phyloP scores from a whole-genome alignment of 2,113 vertebrate genomes.

The Ceuthmochares aereus region DNA sequence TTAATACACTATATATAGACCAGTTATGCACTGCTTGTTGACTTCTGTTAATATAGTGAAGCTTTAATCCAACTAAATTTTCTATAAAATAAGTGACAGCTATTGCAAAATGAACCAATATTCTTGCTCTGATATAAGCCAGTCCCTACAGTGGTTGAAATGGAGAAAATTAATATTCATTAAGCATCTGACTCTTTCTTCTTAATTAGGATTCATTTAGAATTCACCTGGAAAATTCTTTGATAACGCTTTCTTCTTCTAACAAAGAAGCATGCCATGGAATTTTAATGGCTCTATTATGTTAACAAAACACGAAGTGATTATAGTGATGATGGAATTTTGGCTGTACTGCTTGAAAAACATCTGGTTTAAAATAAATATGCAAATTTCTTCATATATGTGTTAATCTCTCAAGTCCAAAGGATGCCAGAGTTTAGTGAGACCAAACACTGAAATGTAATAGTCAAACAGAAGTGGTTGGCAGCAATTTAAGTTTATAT shows the following conservation, averaged over 20 bases:
- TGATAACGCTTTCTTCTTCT: not conserved
- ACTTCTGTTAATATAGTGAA: not conserved
- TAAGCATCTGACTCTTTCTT: not conserved
- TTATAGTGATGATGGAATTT: conserved; percentile 41
- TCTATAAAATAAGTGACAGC: not conserved
- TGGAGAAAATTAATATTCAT: not conserved
- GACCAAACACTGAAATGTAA: not conserved
- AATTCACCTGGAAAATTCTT: conserved; percentile 53
- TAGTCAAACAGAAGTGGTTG: not conserved
- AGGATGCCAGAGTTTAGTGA: conserved; percentile 34
- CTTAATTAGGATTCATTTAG: conserved; percentile 19
- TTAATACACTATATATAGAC: not conserved
- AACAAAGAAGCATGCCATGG: not conserved
- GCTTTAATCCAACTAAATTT: not conserved
- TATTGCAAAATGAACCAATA: not conserved
- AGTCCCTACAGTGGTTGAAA: not conserved
- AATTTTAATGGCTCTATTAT: conserved; percentile 64
- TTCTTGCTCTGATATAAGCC: not conserved
- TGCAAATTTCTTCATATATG: conserved; percentile 65
- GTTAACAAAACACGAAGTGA: conserved; percentile 31
- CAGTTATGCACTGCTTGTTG: not conserved
- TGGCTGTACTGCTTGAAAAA: conserved; percentile 23
- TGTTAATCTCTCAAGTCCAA: conserved; percentile 69
- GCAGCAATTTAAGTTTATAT: not conserved
- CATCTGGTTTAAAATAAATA: conserved; percentile 72